A percentile compares a stretch with the other conserved stretches of the same genome.
Evolutionary conservation across 2,888 invertebrate species (phyloP).

Genomic region (Argynnis bischoffii): DNA sequence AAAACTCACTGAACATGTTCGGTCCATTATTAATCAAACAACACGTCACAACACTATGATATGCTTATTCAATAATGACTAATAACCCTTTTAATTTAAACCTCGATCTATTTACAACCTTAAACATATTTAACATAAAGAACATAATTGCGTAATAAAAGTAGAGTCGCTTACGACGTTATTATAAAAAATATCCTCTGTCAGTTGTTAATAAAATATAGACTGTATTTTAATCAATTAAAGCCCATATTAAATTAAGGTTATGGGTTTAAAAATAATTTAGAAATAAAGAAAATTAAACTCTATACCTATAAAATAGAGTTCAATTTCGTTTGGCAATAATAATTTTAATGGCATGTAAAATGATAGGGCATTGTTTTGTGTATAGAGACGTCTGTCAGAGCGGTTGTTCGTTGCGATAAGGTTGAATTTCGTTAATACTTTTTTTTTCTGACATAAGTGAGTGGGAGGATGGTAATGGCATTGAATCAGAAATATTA

Average conservation of each 20-base stretch:
- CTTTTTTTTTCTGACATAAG: conserved; percentile 42
- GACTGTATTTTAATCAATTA: conserved; percentile 36
- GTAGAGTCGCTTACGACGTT: conserved; percentile 42
- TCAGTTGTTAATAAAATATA: conserved; percentile 38
- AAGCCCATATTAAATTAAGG: conserved; percentile 31
- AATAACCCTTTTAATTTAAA: conserved; percentile 54
- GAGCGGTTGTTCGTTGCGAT: conserved; percentile 61
- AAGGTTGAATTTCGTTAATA: conserved; percentile 61
- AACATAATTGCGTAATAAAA: neutral
- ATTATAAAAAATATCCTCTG: conserved; percentile 38
- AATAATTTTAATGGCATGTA: conserved; percentile 64
- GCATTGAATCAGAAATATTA: conserved; percentile 36
- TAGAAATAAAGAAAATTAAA: conserved; percentile 13
- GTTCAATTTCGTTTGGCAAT: conserved; percentile 36
- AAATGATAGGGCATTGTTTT: conserved; percentile 73
- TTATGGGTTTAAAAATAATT: conserved; percentile 17
- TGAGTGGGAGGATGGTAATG: conserved; percentile 43
- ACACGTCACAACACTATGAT: conserved; percentile 80
- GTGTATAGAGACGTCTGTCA: conserved; percentile 77
- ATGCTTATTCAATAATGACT: conserved; percentile 77
- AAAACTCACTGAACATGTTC: conserved; percentile 65
- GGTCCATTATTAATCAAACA: conserved; percentile 79
- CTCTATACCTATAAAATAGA: conserved; percentile 20
- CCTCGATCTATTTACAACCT: conserved; percentile 39
- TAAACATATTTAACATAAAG: neutral